Evolutionary conservation across 2,888 invertebrate genomes (phyloP).

Genomic region (Chrysolina americana): DNA sequence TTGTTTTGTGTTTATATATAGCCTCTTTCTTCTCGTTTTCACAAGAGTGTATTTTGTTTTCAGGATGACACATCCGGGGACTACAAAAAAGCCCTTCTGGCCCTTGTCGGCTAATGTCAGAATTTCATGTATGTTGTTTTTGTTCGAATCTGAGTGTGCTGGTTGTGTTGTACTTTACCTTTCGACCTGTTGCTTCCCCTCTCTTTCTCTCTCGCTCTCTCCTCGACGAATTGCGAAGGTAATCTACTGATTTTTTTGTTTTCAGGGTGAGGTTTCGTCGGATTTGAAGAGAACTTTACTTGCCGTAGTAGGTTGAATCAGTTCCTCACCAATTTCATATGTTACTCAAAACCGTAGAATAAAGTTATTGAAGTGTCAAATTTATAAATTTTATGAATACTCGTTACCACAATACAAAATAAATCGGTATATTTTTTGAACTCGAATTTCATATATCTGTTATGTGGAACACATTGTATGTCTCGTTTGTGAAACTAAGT

Average conservation of each 20-base stretch:
- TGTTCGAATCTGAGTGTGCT: slow-evolving; percentile 6
- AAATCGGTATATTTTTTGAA: too few relatives aligned
- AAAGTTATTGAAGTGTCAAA: not conserved
- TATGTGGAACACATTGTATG: too few relatives aligned
- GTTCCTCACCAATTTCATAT: not conserved
- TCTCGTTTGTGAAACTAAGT: too few relatives aligned
- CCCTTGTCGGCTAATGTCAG: slow-evolving; percentile 73
- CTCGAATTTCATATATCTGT: too few relatives aligned
- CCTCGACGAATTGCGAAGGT: not conserved
- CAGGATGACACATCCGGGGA: slow-evolving; percentile 95
- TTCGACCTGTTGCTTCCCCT: not conserved
- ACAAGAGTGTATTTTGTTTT: slow-evolving; percentile 64
- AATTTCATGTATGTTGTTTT: slow-evolving; percentile 27
- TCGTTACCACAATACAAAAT: too few relatives aligned
- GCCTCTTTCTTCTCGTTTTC: not conserved
- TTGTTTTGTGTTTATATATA: slow-evolving; percentile 5
- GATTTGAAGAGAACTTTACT: slow-evolving; percentile 88
- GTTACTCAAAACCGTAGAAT: not conserved
- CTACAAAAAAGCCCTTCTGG: slow-evolving; percentile 91
- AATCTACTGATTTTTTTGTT: slow-evolving; percentile 55
- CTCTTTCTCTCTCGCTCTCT: not conserved
- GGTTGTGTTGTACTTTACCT: slow-evolving; percentile 10
- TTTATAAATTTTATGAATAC: too few relatives aligned
- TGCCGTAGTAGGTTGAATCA: slow-evolving; percentile 72
- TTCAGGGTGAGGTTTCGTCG: slow-evolving; percentile 87